Base-by-base conservation (phyloP, 1,140 invertebrate species). In the Saxidomus purpurata region DNA sequence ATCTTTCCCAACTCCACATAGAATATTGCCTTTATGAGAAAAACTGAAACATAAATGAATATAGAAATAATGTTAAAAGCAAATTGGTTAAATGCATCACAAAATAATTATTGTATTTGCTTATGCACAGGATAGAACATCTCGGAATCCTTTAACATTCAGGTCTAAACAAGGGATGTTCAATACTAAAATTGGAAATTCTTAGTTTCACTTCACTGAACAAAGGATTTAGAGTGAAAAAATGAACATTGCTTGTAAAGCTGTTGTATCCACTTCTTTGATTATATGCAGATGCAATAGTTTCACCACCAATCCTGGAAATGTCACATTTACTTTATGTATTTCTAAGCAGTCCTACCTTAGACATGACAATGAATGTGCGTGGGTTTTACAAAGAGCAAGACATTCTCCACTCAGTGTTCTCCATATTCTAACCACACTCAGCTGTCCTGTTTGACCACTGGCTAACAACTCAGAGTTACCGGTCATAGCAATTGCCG, bases 1-100 rank as follows among this genome's bases (percentile, higher is more conserved):
- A 83, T 95, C 95, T 87, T 94, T 95, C 0, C 95, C 95, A 43
- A 95, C 94, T 40, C 95, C 95, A 94, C 95, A 95, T 8, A 95
- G 83, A 19, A 94, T 71, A 84, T 89, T 92, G 67, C 95, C 95
- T 91, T 92, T 94, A 67, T 93, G 91, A 59, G 95, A 95, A 90
- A 95, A 94, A 90, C 95, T 95, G 91, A 67, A 95, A 87, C 47
- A 28, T 28, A 2, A 63, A 63, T 28, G 28, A 28, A 63, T 63
- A 15, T 4, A 59, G 43, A n/a, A n/a, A n/a, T n/a, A n/a, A n/a
- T n/a, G n/a, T n/a, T n/a, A n/a, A n/a, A n/a, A n/a, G n/a, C n/a
- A n/a, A n/a, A n/a, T n/a, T n/a, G n/a, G n/a, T n/a, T n/a, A n/a
- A n/a, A n/a, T n/a, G n/a, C n/a, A n/a, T n/a, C n/a, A n/a, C n/a